A percentile compares a stretch with the other conserved stretches of the same genome.
Conservation (phyloP, 2,113 vertebrate species). For the Pungitius pungitius region DNA sequence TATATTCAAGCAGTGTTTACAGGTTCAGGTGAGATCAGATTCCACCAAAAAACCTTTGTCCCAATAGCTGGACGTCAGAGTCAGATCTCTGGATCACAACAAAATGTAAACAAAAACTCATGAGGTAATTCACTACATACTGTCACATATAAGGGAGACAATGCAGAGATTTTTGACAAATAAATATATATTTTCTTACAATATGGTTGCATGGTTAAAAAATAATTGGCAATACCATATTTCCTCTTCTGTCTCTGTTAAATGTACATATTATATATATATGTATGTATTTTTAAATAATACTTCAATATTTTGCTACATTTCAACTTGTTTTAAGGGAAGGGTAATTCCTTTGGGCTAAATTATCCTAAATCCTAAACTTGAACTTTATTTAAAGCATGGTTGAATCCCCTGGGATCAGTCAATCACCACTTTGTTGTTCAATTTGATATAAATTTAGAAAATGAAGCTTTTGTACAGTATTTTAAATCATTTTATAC, state of each 20-base stretch:
- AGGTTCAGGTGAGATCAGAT: conserved; percentile 62
- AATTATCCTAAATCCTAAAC: conserved; percentile 44
- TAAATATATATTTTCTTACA: conserved; percentile 58
- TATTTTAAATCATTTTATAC: conserved; percentile 43
- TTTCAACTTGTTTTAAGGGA: conserved; percentile 58
- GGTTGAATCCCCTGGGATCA: conserved; percentile 35
- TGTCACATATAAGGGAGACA: conserved; percentile 49
- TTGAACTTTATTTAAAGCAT: conserved; percentile 28
- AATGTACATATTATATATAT: conserved; percentile 47
- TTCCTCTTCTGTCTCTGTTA: conserved; percentile 39
- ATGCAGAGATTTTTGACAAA: conserved; percentile 45
- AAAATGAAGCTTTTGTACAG: conserved; percentile 51
- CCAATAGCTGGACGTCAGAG: conserved; percentile 54
- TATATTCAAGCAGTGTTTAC: conserved; percentile 67
- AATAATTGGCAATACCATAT: conserved; percentile 60
- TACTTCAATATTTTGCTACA: conserved; percentile 70
- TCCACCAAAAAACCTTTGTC: conserved; percentile 58
- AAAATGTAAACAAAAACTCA: conserved; percentile 47
- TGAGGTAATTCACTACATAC: conserved; percentile 30
- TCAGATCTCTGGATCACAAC: conserved; percentile 60
- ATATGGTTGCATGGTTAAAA: conserved; percentile 65
- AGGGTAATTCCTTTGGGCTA: conserved; percentile 61
- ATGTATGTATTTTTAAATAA: conserved; percentile 50
- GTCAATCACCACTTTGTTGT: conserved; percentile 23
- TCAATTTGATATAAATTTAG: conserved; percentile 17